Base-by-base conservation (phyloP, 2,113 vertebrate genomes). In the Colaptes auratus region DNA sequence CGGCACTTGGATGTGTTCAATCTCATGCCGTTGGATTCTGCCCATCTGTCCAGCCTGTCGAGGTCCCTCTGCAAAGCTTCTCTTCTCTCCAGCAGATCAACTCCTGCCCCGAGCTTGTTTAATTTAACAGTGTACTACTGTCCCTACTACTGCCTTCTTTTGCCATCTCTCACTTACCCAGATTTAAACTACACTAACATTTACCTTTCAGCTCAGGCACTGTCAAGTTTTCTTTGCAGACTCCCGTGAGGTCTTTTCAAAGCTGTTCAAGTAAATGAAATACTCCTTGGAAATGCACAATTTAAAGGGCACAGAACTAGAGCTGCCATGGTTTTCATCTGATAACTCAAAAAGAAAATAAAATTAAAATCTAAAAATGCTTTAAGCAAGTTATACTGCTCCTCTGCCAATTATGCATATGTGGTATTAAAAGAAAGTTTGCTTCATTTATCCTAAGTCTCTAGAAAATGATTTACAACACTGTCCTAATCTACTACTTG, bases 351-450 rank as follows among this genome's bases (percentile, higher is more conserved):
- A 78, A 70, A 69, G 70, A 76, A 75, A 33, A 35, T 19, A 8
- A 15, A 15, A 42, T 42, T 79, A 36, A 44, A 44, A 15, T 79
- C 30, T 63, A 76, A 84, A 88, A 87, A 25, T 70, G 70, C 78
- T 82, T 79, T 79, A 67, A 92, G 65, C 33, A 86, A 84, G 21
- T 84, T 86, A 58, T 83, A 67, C 61, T 63, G 61, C n/a, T 86
- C 81, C 60, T 86, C 81, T 66, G 46, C 5, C 89, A 92, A 87
- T 82, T 89, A 80, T 63, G 46, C 4, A 6, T 82, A 73, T 56
- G 79, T 77, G 64, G 10, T 48, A 74, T 66, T 86, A 91, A 92
- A 86, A 82, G 74, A 84, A 80, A 31, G 75, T 92, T 86, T 92
- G 72, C 35, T 66, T 94, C 39, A 85, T 82, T 86, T 91, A 89